These are phyloP conservation scores for Megalops cyprinoides DNA, from an alignment of 2,797 vertebrate genomes.

Conservation along the genomic window DNA sequence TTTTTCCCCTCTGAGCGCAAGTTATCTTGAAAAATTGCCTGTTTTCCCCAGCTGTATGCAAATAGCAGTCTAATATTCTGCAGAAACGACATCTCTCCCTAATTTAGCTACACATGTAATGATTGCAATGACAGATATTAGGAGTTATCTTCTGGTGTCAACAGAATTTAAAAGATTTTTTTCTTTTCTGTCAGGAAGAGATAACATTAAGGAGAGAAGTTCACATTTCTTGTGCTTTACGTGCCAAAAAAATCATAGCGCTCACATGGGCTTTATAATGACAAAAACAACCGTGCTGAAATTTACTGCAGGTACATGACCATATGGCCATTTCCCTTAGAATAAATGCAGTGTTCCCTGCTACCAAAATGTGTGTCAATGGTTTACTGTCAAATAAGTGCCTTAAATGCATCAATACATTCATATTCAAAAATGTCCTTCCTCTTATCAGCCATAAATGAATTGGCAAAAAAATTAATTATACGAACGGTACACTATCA, in stretches of 20 bases:
- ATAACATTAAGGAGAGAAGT: neutral
- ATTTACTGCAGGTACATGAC: too few relatives aligned
- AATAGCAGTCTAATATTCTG: neutral
- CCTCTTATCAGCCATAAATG: too few relatives aligned
- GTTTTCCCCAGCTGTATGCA: neutral
- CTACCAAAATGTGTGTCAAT: neutral
- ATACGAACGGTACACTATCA: too few relatives aligned
- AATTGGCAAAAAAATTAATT: too few relatives aligned
- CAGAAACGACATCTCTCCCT: neutral
- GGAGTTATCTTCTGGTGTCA: neutral
- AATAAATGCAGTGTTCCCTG: neutral
- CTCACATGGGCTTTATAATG: neutral
- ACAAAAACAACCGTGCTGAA: neutral
- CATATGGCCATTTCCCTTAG: too few relatives aligned
- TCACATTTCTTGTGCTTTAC: neutral
- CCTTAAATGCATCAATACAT: neutral
- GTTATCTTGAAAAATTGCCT: slow-evolving; percentile 1
- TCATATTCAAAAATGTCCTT: neutral
- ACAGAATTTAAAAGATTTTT: neutral
- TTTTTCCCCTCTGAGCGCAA: neutral
- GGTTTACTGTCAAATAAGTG: neutral
- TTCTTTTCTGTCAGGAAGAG: neutral
- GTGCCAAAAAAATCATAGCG: neutral
- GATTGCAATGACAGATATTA: neutral
- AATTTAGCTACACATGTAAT: neutral